Evolutionary conservation across 1,140 invertebrate species (phyloP).

Genomic region (Caenorhabditis tropicalis): DNA sequence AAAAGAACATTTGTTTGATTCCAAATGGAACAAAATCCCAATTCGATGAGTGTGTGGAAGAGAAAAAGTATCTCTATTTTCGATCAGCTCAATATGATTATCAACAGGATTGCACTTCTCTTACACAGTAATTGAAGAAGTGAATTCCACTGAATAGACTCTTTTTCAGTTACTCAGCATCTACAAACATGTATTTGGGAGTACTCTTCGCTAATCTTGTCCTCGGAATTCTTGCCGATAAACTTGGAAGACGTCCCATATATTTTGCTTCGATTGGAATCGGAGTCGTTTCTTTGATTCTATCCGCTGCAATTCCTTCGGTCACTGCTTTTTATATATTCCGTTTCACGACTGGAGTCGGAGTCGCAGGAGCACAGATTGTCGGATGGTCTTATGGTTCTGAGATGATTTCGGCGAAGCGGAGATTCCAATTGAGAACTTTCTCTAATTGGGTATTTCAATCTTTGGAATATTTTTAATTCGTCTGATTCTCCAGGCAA

Average conservation of each 20-base stretch:
- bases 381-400: slow-evolving; percentile 44
- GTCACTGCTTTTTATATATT: slow-evolving; percentile 36
- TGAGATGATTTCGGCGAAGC: slow-evolving; percentile 17
- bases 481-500: slow-evolving; percentile 36
- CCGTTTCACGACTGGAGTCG: slow-evolving; percentile 30
- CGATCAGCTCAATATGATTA: slow-evolving; percentile 9
- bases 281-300: neutral
- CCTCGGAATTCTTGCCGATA: slow-evolving; percentile 29
- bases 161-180: slow-evolving; percentile 24
- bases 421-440: slow-evolving; percentile 35
- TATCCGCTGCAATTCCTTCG: neutral
- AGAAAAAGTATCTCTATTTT: slow-evolving; percentile 11
- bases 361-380: slow-evolving; percentile 8
- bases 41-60: neutral
- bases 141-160: too few relatives aligned
- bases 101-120: slow-evolving; percentile 29
- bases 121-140: neutral
- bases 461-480: neutral
- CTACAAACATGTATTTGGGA: slow-evolving; percentile 16
- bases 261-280: neutral
- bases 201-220: slow-evolving; percentile 30
- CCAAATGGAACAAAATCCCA: neutral
- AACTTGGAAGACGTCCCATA: slow-evolving; percentile 21
- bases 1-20: neutral
- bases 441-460: slow-evolving; percentile 39